Conservation (phyloP, 2,113 vertebrate genomes). For the Prionailurus bengalensis region DNA sequence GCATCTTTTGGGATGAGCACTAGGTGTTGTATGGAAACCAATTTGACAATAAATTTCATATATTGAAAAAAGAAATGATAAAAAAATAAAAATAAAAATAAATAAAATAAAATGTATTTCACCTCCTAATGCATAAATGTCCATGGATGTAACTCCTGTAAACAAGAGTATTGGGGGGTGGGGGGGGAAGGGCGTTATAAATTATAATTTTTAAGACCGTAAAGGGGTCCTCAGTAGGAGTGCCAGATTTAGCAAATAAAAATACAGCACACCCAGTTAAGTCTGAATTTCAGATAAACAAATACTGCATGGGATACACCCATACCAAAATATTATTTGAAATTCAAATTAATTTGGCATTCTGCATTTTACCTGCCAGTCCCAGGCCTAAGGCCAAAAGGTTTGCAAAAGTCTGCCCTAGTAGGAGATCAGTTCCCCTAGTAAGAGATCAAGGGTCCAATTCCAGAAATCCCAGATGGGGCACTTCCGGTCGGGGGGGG, state of each 20-base stretch:
- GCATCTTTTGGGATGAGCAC: too few species aligned
- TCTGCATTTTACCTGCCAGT: neutral
- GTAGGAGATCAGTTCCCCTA: neutral
- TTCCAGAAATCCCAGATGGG: rapidly evolving
- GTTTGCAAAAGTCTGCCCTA: neutral
- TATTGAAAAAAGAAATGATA: too few species aligned
- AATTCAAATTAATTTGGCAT: neutral
- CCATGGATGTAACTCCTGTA: neutral
- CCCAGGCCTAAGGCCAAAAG: neutral
- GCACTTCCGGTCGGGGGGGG: slow-evolving; percentile 36
- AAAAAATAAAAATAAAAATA: too few species aligned
- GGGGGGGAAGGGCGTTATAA: neutral
- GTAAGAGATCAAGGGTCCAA: neutral
- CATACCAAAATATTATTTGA: neutral
- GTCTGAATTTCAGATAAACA: neutral
- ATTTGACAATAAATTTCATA: too few species aligned
- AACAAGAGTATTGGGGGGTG: neutral
- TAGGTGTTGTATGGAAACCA: too few species aligned
- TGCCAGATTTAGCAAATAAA: slow-evolving; percentile 9
- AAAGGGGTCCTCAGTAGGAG: neutral
- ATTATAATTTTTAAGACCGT: neutral
- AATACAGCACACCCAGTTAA: neutral
- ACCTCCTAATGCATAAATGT: neutral
- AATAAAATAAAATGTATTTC: neutral
- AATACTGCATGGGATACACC: neutral